Conservation (phyloP, 2,888 invertebrate genomes). For the Gymnoscelis rufifasciata region DNA sequence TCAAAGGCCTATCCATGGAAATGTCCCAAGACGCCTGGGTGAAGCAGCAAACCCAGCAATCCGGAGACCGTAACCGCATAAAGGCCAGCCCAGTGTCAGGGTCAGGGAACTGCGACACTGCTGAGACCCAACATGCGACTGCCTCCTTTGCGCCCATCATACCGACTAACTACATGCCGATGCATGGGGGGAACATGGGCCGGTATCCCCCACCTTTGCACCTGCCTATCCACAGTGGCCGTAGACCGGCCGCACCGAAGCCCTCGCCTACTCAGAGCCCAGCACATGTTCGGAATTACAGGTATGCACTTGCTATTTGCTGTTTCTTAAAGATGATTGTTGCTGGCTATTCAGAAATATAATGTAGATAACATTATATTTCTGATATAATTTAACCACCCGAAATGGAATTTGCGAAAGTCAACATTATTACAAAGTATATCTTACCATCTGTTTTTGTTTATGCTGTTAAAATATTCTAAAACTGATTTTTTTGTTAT, state of each 20-base stretch:
- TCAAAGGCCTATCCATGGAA: conserved; percentile 74
- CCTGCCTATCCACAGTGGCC: conserved; percentile 77
- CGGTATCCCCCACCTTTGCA: conserved; percentile 80
- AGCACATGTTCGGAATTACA: conserved; percentile 73
- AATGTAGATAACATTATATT: no score
- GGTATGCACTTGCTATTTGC: conserved; percentile 46
- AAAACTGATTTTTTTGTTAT: no score
- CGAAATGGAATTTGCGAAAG: no score
- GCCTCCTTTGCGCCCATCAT: conserved; percentile 69
- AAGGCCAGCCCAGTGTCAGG: conserved; percentile 72
- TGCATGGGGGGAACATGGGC: conserved; percentile 68
- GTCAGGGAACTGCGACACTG: conserved; percentile 64
- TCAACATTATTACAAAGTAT: no score
- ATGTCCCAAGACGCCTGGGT: conserved; percentile 75
- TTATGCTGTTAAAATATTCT: no score
- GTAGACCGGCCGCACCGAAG: conserved; percentile 69
- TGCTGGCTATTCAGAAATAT: no score
- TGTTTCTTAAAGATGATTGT: no score
- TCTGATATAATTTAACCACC: no score
- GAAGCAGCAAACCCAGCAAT: conserved; percentile 69
- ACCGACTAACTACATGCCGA: conserved; percentile 62
- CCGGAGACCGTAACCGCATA: conserved; percentile 62
- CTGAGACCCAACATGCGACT: conserved; percentile 74
- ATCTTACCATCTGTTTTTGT: no score
- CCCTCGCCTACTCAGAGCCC: conserved; percentile 76